Conservation (phyloP, 2,888 invertebrate species). For the Microctonus brassicae region DNA sequence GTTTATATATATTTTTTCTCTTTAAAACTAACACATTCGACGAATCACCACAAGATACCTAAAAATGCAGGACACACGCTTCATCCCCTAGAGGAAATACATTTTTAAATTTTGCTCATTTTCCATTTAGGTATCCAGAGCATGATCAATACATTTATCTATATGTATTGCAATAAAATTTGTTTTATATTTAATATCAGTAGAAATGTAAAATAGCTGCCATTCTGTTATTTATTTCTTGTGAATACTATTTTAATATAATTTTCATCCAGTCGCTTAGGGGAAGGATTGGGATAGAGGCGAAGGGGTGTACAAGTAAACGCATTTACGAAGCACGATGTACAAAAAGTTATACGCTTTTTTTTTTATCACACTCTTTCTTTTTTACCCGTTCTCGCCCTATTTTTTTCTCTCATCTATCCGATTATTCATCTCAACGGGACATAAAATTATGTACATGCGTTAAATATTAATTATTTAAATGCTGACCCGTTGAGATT, state of each 20-base stretch:
- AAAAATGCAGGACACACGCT: slow-evolving; percentile 3
- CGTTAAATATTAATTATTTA: slow-evolving; percentile 17
- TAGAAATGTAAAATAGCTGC: slow-evolving; percentile 63
- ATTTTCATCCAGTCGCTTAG: slow-evolving; percentile 39
- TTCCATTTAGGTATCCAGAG: slow-evolving; percentile 31
- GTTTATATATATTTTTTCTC: slow-evolving; percentile 35
- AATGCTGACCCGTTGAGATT: slow-evolving; percentile 11
- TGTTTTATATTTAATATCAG: slow-evolving; percentile 44
- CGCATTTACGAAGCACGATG: slow-evolving; percentile 34
- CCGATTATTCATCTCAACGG: slow-evolving; percentile 24
- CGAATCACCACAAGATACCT: slow-evolving; percentile 28
- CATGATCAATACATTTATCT: slow-evolving; percentile 19
- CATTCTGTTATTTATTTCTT: slow-evolving; percentile 46
- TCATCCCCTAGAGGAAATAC: slow-evolving; percentile 3
- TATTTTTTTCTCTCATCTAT: slow-evolving; percentile 37
- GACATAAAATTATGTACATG: slow-evolving; percentile 28
- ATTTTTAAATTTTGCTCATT: slow-evolving; percentile 13
- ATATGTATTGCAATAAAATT: slow-evolving; percentile 34
- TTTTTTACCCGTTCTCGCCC: not conserved
- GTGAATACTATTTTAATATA: slow-evolving; percentile 28
- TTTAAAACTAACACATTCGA: slow-evolving; percentile 39
- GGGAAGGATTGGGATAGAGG: not conserved
- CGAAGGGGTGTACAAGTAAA: not conserved
- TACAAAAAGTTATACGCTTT: slow-evolving; percentile 36
- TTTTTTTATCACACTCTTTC: too few relatives aligned